Conservation (phyloP, 2,888 invertebrate species). For the Crematogaster levior region DNA sequence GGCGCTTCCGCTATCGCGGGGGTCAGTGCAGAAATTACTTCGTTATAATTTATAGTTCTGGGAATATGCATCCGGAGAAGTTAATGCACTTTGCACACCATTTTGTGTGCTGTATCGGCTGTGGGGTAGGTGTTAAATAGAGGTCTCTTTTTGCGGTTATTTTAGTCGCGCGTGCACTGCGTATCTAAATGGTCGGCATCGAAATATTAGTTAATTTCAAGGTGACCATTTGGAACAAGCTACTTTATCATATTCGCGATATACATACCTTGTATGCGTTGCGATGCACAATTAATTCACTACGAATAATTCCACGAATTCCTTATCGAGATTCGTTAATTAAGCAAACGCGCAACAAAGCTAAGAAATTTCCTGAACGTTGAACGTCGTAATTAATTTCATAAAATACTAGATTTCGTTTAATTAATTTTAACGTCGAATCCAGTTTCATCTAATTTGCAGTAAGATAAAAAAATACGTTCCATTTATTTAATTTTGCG, state of each 20-base stretch:
- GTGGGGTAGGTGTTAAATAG: conserved; percentile 36
- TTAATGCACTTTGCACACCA: conserved; percentile 56
- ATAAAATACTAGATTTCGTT: conserved; percentile 33
- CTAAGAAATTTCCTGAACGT: conserved; percentile 18
- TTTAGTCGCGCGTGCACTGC: conserved; percentile 11
- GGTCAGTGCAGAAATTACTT: conserved; percentile 70
- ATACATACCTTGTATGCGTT: background rate
- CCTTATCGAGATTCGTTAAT: conserved; percentile 34
- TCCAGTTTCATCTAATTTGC: conserved; percentile 21
- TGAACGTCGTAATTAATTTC: conserved; percentile 35
- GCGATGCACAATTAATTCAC: conserved; percentile 12
- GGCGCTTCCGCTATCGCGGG: conserved; percentile 67
- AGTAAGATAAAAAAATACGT: background rate
- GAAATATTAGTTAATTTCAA: conserved; percentile 32
- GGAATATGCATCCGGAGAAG: conserved; percentile 52
- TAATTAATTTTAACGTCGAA: conserved; percentile 43
- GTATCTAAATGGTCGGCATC: conserved; percentile 28
- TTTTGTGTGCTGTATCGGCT: conserved; percentile 45
- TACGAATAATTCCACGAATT: conserved; percentile 18
- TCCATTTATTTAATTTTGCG: conserved; percentile 23
- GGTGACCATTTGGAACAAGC: background rate
- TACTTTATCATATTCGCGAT: conserved; percentile 1
- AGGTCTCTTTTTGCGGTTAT: conserved; percentile 31
- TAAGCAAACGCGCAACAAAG: background rate
- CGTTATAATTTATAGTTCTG: conserved; percentile 68